Conservation (phyloP, 2,113 vertebrate species). For the Poeciliopsis prolifica region DNA sequence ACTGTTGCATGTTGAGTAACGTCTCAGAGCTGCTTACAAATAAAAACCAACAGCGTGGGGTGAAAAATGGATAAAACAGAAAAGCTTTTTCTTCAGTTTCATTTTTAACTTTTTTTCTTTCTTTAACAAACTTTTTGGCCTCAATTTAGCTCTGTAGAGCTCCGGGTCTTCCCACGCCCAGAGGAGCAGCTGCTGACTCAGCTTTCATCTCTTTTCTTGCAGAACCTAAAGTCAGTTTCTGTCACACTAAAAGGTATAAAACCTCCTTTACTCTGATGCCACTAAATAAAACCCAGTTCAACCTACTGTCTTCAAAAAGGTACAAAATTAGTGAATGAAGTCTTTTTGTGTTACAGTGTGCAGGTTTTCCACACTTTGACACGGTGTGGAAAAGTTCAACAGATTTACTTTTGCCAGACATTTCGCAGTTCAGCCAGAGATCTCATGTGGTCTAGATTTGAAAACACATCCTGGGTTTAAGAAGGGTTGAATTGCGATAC, state of each 20-base stretch:
- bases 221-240: slow-evolving; percentile 20
- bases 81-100: no score
- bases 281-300: neutral
- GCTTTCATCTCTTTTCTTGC: slow-evolving; percentile 35
- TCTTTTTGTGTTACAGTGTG: neutral
- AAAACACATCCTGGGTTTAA: neutral
- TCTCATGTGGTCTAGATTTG: neutral
- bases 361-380: no score
- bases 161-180: slow-evolving; percentile 52
- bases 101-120: no score
- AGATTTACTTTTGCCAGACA: neutral
- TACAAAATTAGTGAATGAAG: neutral
- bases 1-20: no score
- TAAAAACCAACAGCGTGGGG: no score
- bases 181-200: slow-evolving; percentile 50
- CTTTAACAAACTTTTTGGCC: no score
- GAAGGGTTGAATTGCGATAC: neutral
- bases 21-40: no score
- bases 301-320: neutral
- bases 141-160: neutral
- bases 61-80: no score
- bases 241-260: neutral
- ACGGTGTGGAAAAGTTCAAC: neutral
- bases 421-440: neutral
- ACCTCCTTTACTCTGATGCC: neutral